A percentile compares a stretch with the other conserved stretches of the same genome.
Evolutionary conservation across 2,113 vertebrate genomes (phyloP).

Genomic region (Callipepla californica): DNA sequence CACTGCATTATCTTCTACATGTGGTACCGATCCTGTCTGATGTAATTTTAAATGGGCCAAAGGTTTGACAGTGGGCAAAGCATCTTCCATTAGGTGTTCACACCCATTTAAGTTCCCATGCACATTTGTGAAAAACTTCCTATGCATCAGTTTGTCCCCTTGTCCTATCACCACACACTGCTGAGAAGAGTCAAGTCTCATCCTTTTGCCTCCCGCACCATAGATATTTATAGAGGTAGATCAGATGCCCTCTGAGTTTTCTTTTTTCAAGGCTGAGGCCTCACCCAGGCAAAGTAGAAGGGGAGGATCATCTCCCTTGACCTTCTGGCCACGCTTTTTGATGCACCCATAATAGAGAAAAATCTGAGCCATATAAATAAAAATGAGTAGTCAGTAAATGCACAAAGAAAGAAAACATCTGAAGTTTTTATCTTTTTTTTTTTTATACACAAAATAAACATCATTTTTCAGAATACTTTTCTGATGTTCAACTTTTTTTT

Average conservation of each 20-base stretch:
- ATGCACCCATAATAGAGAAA: not conserved
- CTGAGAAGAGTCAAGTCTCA: no score
- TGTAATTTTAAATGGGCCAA: fast-evolving
- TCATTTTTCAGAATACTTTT: not conserved
- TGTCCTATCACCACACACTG: no score
- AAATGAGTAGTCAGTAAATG: not conserved
- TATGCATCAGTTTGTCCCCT: no score
- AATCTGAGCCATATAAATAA: not conserved
- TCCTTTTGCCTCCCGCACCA: no score
- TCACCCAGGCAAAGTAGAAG: no score
- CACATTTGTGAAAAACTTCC: no score
- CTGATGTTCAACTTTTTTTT: not conserved
- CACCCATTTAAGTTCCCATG: not conserved
- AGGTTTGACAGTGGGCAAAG: not conserved
- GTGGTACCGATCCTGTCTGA: not conserved
- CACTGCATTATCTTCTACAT: not conserved
- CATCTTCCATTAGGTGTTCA: not conserved
- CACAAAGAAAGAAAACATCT: not conserved
- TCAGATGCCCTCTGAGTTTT: no score
- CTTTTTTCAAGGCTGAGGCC: no score
- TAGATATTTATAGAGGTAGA: no score
- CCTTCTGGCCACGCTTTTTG: no score
- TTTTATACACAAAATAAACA: not conserved
- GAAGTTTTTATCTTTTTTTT: not conserved
- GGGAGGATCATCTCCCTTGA: no score